Evolutionary conservation across 2,113 vertebrate species (phyloP), one percentile per base, ranked within the genome.

Genomic region (Ondatra zibethicus): DNA sequence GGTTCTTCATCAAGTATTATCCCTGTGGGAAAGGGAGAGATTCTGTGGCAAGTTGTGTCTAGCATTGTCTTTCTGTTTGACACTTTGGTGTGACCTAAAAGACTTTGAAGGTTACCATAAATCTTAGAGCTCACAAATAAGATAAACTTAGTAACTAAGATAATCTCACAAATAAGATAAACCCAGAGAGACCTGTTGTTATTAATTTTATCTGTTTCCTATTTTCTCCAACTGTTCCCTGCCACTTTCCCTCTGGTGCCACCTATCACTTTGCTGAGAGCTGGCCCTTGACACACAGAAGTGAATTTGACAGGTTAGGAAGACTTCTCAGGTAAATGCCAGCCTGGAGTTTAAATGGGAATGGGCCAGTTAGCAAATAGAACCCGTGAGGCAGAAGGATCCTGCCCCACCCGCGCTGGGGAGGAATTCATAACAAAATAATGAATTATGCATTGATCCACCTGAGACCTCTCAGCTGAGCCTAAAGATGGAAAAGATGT

Each of bases 321-420:
- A 95, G 86, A 93, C 68, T 91, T 94, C 96, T 97, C 89, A 95
- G 88, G 93, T 91, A 97, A 98, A 98, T 88, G 80, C 10, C 96
- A 97, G 94, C 82, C 94, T 45, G 70, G 93, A 73, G 84, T 82
- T 92, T 82, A 96, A 92, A 93, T 95, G 96, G 93, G 94, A 97
- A 96, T 29, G 16, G 77, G 50, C 92, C 93, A 96, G 88, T 96
- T 95, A 92, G 92, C 96, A 97, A 96, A 91, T 52, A 95, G 72
- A 95, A 89, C 33, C 88, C 14, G 0, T 29, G 45, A 91, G 70
- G 50, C 29, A 33, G 89, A 93, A 97, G 63, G 81, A 94, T 72
- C 82, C 39, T 10, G 2, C 12, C 86, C 94, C 81, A 61, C 33
- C 55, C 76, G 52, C 78, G 66, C 47, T 42, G 42, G 93, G 92